phyloP scores from a whole-genome alignment of 2,113 vertebrate species.

The Neofelis nebulosa region DNA sequence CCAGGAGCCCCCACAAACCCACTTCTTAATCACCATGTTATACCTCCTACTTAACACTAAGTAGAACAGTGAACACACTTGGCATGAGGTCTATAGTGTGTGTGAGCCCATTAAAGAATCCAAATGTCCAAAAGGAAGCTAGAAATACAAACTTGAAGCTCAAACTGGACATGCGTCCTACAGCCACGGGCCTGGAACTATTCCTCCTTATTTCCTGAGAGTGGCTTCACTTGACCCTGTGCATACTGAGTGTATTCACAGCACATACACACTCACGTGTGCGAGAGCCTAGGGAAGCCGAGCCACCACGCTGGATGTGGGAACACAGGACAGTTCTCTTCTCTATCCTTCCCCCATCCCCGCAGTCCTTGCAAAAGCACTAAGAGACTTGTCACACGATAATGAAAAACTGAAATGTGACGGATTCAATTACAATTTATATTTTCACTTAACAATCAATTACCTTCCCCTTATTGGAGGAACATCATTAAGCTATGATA shows the following conservation, averaged over 20 bases:
- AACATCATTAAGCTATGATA: slow-evolving; percentile 62
- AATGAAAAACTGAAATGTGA: slow-evolving; percentile 76
- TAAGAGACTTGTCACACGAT: slow-evolving; percentile 71
- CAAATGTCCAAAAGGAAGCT: background rate
- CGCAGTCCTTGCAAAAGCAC: slow-evolving; percentile 23
- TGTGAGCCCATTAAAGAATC: background rate
- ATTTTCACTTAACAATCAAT: slow-evolving; percentile 80
- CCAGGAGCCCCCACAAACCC: background rate
- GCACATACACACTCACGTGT: fast-evolving
- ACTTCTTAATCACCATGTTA: background rate
- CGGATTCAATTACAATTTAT: slow-evolving; percentile 75
- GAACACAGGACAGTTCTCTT: background rate
- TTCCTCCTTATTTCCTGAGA: background rate
- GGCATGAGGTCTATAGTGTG: background rate
- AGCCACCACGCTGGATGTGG: background rate
- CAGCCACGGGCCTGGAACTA: background rate
- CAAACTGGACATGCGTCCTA: too few species aligned
- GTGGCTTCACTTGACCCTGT: background rate
- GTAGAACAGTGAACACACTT: background rate
- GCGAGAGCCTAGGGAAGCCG: background rate
- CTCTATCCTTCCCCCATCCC: background rate
- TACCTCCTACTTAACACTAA: background rate
- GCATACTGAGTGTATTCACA: background rate
- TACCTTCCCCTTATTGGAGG: slow-evolving; percentile 68
- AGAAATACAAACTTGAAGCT: background rate